Evolutionary conservation across 2,113 vertebrate species (phyloP), one percentile per base, ranked within the genome.

Genomic region (Cariama cristata): DNA sequence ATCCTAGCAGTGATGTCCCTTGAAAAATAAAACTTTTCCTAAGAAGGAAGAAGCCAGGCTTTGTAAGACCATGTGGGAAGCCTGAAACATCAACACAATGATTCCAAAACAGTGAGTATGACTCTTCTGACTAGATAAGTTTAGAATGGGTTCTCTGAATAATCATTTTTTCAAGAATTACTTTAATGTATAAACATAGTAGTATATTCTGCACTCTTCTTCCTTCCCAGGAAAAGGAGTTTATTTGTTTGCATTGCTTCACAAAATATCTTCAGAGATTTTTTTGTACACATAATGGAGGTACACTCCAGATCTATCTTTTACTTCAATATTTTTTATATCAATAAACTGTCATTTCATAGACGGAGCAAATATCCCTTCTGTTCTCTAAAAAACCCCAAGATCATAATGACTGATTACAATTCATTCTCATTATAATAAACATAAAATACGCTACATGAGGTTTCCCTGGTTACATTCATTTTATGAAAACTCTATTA

Each of bases 21-120:
- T 76, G 77, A 95, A 97, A 96, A 90, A 93, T 74, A 88, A 71
- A 95, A 95, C 92, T 93, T 95, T 94, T 86, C 92, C 95, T 92
- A 97, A 97, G 79, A 97, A 93, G 95, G 97, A 95, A 97, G 50
- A 94, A 77, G 71, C 8, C 53, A 92, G 83, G 88, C 71, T 90
- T 92, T 74, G 27, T 67, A 92, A 86, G 59, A 88, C 42, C 1
- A 0, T 83, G 88, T 74, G 71, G 50, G 63, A 95, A 97, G 81
- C 79, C 77, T 88, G 82, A 90, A 94, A 90, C 71, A 95, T 95
- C 93, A 97, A 88, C 95, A 96, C 47, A 76, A 83, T 55, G 67
- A 97, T 96, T 92, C 95, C 96, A 96, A 73, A 94, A 76, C 8
- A 76, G 40, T 60, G 80, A 94, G 82, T 62, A 44, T 60, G 81